phyloP scores from a whole-genome alignment of 1,140 invertebrate genomes.

The Cherax destructor region DNA sequence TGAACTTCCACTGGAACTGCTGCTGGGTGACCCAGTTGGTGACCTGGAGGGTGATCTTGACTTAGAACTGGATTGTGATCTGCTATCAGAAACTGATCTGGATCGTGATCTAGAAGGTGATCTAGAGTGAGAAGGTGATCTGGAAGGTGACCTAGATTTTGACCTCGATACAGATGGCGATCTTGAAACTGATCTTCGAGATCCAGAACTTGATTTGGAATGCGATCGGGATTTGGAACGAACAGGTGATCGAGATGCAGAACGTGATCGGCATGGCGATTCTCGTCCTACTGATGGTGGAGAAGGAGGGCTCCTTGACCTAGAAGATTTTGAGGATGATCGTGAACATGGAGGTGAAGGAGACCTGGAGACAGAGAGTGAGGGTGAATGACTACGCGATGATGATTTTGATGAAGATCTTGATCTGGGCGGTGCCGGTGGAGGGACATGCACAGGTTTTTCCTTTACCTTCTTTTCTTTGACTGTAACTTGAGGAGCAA shows the following conservation, averaged over 20 bases:
- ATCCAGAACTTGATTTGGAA: constrained; percentile 10
- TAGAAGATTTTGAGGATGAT: constrained; percentile 3
- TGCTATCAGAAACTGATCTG: constrained; percentile 23
- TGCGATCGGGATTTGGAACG: constrained; percentile 13
- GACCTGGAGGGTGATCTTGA: constrained; percentile 39
- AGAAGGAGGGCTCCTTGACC: not conserved
- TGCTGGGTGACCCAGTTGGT: not conserved
- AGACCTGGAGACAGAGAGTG: constrained; percentile 24
- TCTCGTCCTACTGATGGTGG: constrained; percentile 12
- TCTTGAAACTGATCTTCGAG: constrained; percentile 25
- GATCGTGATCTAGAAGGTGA: constrained; percentile 37
- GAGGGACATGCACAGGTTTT: constrained; percentile 6
- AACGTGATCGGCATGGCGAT: constrained; percentile 31
- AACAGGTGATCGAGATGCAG: constrained; percentile 21
- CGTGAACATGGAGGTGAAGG: constrained; percentile 31
- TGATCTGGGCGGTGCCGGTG: constrained; percentile 11
- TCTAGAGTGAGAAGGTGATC: constrained; percentile 27
- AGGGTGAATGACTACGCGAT: constrained; percentile 23
- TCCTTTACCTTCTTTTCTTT: constrained; percentile 33
- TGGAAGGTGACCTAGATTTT: constrained; percentile 24
- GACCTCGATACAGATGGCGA: constrained; percentile 29
- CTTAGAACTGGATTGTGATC: constrained; percentile 27
- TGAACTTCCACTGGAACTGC: constrained; percentile 35
- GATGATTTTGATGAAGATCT: constrained; percentile 45
- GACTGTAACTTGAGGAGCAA: not conserved